phyloP scores from a whole-genome alignment of 2,888 invertebrate species.

The Habrosyne pyritoides region DNA sequence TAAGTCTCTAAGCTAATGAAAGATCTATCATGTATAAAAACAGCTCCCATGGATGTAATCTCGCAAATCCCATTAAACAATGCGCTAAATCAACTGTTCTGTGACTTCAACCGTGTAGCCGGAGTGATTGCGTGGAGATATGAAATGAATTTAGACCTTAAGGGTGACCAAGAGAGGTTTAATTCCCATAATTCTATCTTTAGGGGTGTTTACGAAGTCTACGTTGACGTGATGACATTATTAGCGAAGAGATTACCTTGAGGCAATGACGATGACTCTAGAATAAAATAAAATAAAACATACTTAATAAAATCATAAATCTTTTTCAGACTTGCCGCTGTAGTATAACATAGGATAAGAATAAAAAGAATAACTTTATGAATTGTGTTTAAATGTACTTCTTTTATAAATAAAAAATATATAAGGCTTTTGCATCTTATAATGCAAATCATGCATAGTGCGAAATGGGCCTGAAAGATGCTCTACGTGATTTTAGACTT shows the following conservation, averaged over 20 bases:
- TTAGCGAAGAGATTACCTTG: background rate
- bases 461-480: no score
- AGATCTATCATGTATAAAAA: constrained; percentile 32
- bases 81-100: constrained; percentile 36
- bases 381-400: no score
- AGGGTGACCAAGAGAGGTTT: background rate
- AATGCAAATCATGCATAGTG: no score
- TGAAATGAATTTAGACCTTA: background rate
- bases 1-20: constrained; percentile 29
- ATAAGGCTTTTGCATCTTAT: no score
- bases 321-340: no score
- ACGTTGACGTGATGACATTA: background rate
- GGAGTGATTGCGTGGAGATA: background rate
- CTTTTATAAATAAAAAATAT: no score
- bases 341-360: no score
- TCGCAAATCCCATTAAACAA: constrained; percentile 38
- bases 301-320: no score
- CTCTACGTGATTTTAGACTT: background rate
- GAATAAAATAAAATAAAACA: no score
- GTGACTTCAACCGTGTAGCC: constrained; percentile 10
- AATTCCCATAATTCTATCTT: background rate
- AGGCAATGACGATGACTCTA: no score
- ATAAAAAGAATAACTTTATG: no score
- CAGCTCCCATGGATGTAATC: constrained; percentile 39
- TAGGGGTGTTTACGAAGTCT: background rate